phyloP scores from a whole-genome alignment of 2,888 invertebrate species.

The Criorhina ranunculi region DNA sequence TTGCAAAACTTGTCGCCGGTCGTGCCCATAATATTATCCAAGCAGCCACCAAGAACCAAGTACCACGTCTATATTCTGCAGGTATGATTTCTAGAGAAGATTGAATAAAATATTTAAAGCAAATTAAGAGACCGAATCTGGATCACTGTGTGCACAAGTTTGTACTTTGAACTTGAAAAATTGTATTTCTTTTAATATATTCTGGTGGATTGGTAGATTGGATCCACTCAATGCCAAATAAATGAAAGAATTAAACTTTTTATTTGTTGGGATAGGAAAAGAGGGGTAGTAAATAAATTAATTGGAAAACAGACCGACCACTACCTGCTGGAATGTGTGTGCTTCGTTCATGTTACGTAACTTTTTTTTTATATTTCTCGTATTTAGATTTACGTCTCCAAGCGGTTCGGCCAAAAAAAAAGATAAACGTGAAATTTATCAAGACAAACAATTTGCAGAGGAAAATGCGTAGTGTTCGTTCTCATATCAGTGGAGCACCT shows the following conservation, averaged over 20 bases:
- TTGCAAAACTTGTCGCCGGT: constrained; percentile 82
- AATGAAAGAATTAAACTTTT: not conserved
- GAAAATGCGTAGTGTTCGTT: not conserved
- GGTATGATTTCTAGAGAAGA: constrained; percentile 76
- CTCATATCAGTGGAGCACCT: not conserved
- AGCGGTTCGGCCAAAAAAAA: not conserved
- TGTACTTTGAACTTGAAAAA: constrained; percentile 41
- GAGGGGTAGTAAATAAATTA: not conserved
- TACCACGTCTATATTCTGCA: constrained; percentile 79
- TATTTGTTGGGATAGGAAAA: constrained; percentile 4
- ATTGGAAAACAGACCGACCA: constrained; percentile 4
- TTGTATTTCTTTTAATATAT: not conserved
- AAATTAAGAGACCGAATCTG: not conserved
- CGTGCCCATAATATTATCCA: constrained; percentile 81
- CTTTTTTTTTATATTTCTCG: not conserved
- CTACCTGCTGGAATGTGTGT: not conserved
- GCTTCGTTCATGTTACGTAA: constrained; percentile 14
- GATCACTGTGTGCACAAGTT: too few species aligned
- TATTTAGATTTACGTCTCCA: not conserved
- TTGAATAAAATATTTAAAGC: not conserved
- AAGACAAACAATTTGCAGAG: not conserved
- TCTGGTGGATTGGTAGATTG: not conserved
- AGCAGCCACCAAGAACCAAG: constrained; percentile 80
- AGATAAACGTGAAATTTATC: not conserved
- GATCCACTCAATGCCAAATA: not conserved